Evolutionary conservation across 2,888 invertebrate species (phyloP), one percentile per base, ranked within the genome.

Genomic region (Limnephilus lunatus): DNA sequence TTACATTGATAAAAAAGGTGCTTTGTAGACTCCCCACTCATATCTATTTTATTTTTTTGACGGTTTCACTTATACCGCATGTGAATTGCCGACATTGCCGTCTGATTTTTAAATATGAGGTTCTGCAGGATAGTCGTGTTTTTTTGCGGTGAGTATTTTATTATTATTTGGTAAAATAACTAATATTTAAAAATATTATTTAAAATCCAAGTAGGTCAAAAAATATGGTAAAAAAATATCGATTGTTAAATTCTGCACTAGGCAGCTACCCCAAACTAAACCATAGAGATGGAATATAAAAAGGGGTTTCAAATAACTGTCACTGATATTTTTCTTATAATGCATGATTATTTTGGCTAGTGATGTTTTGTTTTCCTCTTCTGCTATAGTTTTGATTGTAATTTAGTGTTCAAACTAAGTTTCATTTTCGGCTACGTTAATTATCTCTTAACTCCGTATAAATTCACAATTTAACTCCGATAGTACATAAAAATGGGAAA

Each of bases 401-500:
- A 82, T 15, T 15, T 19, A 68, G 68, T 68, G 68, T 68, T 68
- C 68, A 68, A 68, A 68, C 53, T 25, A 68, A n/a, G 68, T 25
- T 68, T 68, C 68, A 9, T n/a, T 25, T 68, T 68, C 68, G n/a
- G 7, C n/a, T 68, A 68, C 25, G 7, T 68, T n/a, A 68, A 68
- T 68, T 68, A 68, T 68, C n/a, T n/a, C 68, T 68, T 68, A 68
- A 68, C 68, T 68, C 68, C 25, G 68, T 68, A 25, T 68, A 68
- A 68, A 68, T 19, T 25, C 68, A 68, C 19, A 25, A 68, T 68
- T 68, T 19, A n/a, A 31, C 31, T 31, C 14, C 4, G 82, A 32
- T 32, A 82, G 3, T 82, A 32, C 68, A 4, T 88, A 48, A 90
- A 85, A n/a, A 91, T 91, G 91, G 88, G 39, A 31, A 91, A 89